Conservation (phyloP, 2,113 vertebrate genomes). For the Epinephelus moara region DNA sequence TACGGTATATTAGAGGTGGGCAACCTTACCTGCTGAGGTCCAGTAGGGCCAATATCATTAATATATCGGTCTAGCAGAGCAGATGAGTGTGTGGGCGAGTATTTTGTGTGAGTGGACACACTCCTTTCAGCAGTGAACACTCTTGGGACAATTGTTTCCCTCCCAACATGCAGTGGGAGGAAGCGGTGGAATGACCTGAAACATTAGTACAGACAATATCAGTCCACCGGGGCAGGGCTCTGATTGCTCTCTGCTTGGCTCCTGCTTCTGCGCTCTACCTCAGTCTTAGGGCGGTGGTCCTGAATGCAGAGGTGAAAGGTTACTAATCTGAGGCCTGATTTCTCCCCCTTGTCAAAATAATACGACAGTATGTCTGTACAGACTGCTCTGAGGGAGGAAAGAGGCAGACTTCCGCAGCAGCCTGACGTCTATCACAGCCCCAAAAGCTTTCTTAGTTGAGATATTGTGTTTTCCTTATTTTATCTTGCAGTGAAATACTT, state of each 20-base stretch:
- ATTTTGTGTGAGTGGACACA: constrained; percentile 40
- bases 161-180: constrained; percentile 60
- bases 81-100: constrained; percentile 22
- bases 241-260: constrained; percentile 65
- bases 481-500: not conserved
- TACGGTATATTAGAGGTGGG: not conserved
- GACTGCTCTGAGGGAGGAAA: constrained; percentile 44
- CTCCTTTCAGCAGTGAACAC: constrained; percentile 25
- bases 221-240: constrained; percentile 40
- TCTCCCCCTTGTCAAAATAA: constrained; percentile 62
- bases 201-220: constrained; percentile 67
- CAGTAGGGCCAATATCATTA: not conserved
- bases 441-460: constrained; percentile 4
- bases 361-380: constrained; percentile 50
- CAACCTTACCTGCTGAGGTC: not conserved
- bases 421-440: constrained; percentile 11
- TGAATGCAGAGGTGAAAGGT: constrained; percentile 65
- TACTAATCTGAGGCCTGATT: constrained; percentile 58
- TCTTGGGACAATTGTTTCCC: constrained; percentile 62
- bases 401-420: constrained; percentile 41
- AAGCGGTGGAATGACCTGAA: constrained; percentile 66
- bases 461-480: constrained; percentile 5
- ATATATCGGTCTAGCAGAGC: constrained; percentile 5
- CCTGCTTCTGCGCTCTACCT: constrained; percentile 31
- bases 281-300: constrained; percentile 56